These are phyloP conservation scores for Teleopsis dalmanni DNA, from an alignment of 1,140 invertebrate genomes.

Conservation along the genomic window DNA sequence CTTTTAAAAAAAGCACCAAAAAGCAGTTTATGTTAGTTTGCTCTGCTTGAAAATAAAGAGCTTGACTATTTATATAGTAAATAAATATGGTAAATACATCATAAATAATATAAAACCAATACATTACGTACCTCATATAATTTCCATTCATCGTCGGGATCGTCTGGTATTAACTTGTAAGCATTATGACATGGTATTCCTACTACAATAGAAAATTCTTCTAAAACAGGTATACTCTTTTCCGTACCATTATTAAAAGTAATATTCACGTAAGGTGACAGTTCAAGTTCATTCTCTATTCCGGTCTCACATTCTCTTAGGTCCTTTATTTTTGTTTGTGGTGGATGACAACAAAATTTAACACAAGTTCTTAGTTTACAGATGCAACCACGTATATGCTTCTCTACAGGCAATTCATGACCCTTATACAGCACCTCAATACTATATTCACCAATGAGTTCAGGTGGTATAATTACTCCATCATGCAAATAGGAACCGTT, in stretches of 20 bases:
- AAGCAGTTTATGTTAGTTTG: no score
- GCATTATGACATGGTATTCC: constrained; percentile 18
- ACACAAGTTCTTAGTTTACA: constrained; percentile 23
- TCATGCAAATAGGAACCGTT: constrained; percentile 30
- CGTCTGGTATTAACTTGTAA: constrained; percentile 14
- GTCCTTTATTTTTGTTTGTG: neutral
- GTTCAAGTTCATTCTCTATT: constrained; percentile 1
- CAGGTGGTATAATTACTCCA: constrained; percentile 19
- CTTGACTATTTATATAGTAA: no score
- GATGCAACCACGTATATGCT: constrained; percentile 26
- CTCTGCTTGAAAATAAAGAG: no score
- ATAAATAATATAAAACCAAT: no score
- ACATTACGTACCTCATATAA: constrained; percentile 24
- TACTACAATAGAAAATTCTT: constrained; percentile 23
- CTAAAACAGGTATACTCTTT: constrained; percentile 14
- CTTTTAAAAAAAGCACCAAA: no score
- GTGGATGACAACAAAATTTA: constrained; percentile 25
- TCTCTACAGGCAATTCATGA: constrained; percentile 2
- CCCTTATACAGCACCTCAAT: constrained; percentile 10
- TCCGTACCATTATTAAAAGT: constrained; percentile 15
- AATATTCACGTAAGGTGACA: constrained; percentile 20
- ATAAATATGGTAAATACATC: no score
- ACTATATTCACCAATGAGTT: constrained; percentile 20
- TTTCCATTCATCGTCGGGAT: constrained; percentile 15
- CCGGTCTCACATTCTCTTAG: constrained; percentile 4